Evolutionary conservation across 2,888 invertebrate genomes (phyloP).

Genomic region (Eudemis profundana): DNA sequence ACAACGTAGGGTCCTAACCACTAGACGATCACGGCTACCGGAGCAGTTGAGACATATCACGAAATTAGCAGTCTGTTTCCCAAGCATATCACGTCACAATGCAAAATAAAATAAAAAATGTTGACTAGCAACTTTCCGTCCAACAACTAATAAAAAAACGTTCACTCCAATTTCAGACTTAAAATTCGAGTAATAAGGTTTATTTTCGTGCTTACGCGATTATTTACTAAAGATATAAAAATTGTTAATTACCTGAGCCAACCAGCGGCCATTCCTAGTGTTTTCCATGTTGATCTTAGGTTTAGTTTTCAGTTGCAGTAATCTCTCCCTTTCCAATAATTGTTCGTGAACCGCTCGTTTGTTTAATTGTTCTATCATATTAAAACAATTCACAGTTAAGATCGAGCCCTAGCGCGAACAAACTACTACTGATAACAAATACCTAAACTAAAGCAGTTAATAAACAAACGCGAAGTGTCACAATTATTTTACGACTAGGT

Average conservation of each 20-base stretch:
- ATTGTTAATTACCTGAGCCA: slow-evolving; percentile 66
- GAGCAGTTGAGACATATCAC: background rate
- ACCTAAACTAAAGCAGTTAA: slow-evolving; percentile 2
- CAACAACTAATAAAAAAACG: background rate
- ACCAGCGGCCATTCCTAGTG: slow-evolving; percentile 68
- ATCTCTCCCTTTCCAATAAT: slow-evolving; percentile 66
- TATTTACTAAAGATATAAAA: slow-evolving; percentile 10
- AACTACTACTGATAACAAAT: slow-evolving; percentile 22
- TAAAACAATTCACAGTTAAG: slow-evolving; percentile 30
- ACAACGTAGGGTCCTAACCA: slow-evolving; percentile 87
- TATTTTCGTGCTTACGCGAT: background rate
- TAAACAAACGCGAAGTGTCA: slow-evolving; percentile 1
- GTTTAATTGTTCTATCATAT: slow-evolving; percentile 72
- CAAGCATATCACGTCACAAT: slow-evolving; percentile 18
- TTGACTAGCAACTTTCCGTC: slow-evolving; percentile 11
- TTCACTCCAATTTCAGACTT: slow-evolving; percentile 3
- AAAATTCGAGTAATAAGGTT: background rate
- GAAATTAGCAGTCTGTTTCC: slow-evolving; percentile 33
- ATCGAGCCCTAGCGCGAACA: slow-evolving; percentile 15
- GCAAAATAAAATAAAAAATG: slow-evolving; percentile 18
- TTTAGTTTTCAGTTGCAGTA: slow-evolving; percentile 61
- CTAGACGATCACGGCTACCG: slow-evolving; percentile 85
- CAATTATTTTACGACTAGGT: slow-evolving; percentile 22
- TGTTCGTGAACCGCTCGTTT: slow-evolving; percentile 72
- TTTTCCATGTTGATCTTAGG: slow-evolving; percentile 65